These are phyloP conservation scores for Cebidichthys violaceus DNA, from an alignment of 2,113 vertebrate genomes.

Conservation along the genomic window DNA sequence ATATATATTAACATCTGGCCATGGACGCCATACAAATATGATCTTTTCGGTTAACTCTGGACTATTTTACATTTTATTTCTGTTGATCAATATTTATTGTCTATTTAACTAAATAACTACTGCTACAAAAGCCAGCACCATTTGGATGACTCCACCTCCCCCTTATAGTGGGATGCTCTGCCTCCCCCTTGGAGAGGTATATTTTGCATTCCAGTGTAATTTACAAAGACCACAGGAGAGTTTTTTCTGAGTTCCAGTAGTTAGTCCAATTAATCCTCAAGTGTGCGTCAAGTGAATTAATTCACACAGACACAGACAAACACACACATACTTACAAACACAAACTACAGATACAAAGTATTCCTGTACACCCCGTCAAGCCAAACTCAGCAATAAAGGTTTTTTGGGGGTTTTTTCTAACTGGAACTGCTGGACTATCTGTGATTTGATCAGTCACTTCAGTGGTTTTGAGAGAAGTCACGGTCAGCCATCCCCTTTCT, in stretches of 20 bases:
- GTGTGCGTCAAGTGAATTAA: neutral
- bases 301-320: neutral
- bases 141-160: no score
- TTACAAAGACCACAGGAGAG: no score
- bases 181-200: no score
- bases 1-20: slow-evolving; percentile 7
- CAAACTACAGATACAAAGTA: neutral
- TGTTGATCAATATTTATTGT: neutral
- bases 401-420: neutral
- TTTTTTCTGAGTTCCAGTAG: neutral
- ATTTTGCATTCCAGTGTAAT: no score
- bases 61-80: neutral
- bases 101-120: neutral
- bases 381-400: neutral
- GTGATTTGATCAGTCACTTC: neutral
- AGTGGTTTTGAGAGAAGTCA: neutral
- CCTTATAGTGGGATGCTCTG: no score
- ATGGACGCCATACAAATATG: neutral
- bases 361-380: neutral
- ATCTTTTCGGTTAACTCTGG: neutral
- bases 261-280: neutral
- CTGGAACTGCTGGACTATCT: neutral
- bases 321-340: neutral
- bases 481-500: no score
- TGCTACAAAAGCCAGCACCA: no score